Evolutionary conservation across 2,888 invertebrate genomes (phyloP), one percentile per base, ranked within the genome.

Genomic region (Didymodactylos carnosus): DNA sequence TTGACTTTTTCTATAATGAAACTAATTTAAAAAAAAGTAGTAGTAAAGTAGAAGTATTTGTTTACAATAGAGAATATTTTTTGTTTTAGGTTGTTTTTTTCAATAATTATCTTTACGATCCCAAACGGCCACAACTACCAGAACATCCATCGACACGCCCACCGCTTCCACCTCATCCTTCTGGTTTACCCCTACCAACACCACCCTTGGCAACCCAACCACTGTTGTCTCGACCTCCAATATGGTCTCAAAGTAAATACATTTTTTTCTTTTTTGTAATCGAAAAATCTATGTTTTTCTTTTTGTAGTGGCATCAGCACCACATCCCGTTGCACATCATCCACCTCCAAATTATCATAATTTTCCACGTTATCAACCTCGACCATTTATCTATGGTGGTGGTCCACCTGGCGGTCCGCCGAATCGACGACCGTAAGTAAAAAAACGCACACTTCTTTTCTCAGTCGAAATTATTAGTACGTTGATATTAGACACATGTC

Each of bases 61-160:
- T n/a, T n/a, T n/a, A n/a, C n/a, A n/a, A n/a, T n/a, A n/a, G n/a
- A n/a, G n/a, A n/a, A n/a, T n/a, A n/a, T n/a, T n/a, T 6, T 70
- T 16, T 3, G 25, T 10, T 40, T 70, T 40, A 70, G 70, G 25
- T 40, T 5, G 16, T 39, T 14, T 76, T 72, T 73, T 76, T 76
- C 46, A 76, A 76, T 51, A 76, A 76, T 62, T 76, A 76, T 71
- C 39, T 76, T 16, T 29, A 41, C 39, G 76, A 76, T 46, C 72
- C 72, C 5, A 73, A 73, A 40, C 72, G 72, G 11, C 69, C 72
- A n/a, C 69, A 73, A 35, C 39, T 73, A 43, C 69, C 72, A 8
- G 72, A 73, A 35, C 72, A 73, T 39, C 69, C 72, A n/a, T 43
- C 69, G 43, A 73, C 69, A 43, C n/a, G 69, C 23, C 19, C 62